These are phyloP conservation scores for Ctenochaetus hawaiiensis DNA, from an alignment of 2,797 vertebrate genomes.

Conservation along the genomic window DNA sequence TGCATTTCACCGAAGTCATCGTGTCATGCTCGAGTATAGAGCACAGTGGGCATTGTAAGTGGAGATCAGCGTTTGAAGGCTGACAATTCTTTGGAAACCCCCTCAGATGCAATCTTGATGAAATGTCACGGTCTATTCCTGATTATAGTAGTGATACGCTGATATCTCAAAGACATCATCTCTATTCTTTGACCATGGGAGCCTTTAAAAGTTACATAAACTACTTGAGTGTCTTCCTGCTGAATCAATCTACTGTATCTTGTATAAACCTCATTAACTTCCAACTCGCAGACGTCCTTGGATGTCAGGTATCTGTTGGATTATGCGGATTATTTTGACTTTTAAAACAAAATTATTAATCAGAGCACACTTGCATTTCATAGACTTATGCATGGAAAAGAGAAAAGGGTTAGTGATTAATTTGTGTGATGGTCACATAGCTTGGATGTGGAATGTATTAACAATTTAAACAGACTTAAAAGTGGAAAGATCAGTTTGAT, in stretches of 20 bases:
- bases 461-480: slow-evolving; percentile 61
- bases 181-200: slow-evolving; percentile 5
- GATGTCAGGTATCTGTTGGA: slow-evolving; percentile 36
- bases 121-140: slow-evolving; percentile 32
- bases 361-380: slow-evolving; percentile 38
- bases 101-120: slow-evolving; percentile 14
- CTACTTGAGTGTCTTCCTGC: background rate
- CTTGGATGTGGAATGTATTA: slow-evolving; percentile 53
- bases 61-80: slow-evolving; percentile 46
- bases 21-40: slow-evolving; percentile 53
- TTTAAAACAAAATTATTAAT: slow-evolving; percentile 55
- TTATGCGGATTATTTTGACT: slow-evolving; percentile 39
- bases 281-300: slow-evolving; percentile 15
- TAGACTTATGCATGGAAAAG: slow-evolving; percentile 5
- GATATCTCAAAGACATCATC: slow-evolving; percentile 12
- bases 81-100: slow-evolving; percentile 43
- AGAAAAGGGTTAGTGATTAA: slow-evolving; percentile 31
- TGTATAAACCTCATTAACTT: slow-evolving; percentile 10
- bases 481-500: slow-evolving; percentile 50
- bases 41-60: slow-evolving; percentile 54
- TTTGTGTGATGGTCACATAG: slow-evolving; percentile 65
- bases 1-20: slow-evolving; percentile 83
- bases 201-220: background rate
- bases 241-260: background rate
- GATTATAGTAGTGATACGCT: background rate